These are phyloP conservation scores for Solen grandis DNA, from an alignment of 1,140 invertebrate genomes.

Conservation along the genomic window DNA sequence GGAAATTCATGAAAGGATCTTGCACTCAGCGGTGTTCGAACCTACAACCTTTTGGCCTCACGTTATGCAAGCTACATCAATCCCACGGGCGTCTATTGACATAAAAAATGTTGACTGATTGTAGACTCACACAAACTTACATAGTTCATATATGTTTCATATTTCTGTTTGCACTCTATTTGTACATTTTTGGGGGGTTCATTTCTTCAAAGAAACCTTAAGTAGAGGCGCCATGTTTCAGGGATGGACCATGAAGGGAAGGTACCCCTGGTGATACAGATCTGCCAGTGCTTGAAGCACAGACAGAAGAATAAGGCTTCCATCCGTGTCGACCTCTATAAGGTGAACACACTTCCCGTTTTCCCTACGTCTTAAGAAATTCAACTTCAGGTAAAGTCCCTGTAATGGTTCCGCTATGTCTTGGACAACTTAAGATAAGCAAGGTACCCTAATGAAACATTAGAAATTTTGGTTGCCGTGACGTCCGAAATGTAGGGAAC, in stretches of 20 bases:
- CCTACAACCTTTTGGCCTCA: too few species aligned
- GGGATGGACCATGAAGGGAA: slow-evolving; percentile 52
- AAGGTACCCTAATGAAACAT: too few species aligned
- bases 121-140: not conserved
- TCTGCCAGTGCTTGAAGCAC: slow-evolving; percentile 61
- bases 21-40: too few species aligned
- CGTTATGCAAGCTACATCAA: too few species aligned
- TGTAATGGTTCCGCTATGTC: too few species aligned
- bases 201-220: not conserved
- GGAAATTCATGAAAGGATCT: too few species aligned
- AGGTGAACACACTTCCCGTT: slow-evolving; percentile 47
- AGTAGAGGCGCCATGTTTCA: slow-evolving; percentile 11
- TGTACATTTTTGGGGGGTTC: not conserved
- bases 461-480: too few species aligned
- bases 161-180: not conserved
- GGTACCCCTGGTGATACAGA: slow-evolving; percentile 63
- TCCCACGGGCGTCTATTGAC: not conserved
- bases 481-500: too few species aligned
- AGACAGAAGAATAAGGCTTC: slow-evolving; percentile 59
- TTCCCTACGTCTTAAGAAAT: too few species aligned
- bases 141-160: not conserved
- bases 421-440: too few species aligned
- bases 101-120: not conserved
- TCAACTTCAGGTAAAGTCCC: too few species aligned
- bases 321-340: slow-evolving; percentile 65